Base-by-base conservation (phyloP, 2,797 vertebrate genomes). In the Danio aesculapii region DNA sequence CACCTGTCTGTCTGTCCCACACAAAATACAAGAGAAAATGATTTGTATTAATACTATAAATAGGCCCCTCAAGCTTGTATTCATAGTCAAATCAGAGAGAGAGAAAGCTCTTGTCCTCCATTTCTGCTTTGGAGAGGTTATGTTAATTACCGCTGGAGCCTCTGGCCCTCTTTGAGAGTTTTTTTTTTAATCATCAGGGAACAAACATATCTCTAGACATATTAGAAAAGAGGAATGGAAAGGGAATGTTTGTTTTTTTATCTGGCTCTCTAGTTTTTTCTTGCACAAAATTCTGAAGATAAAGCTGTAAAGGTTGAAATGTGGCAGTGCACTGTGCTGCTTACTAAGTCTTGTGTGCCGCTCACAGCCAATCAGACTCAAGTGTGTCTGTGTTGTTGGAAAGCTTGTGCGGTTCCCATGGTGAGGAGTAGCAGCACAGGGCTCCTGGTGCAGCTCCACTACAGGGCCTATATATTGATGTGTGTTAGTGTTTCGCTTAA, bases 121-220 rank as follows among this genome's bases (percentile, higher is more conserved):
- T 64, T 44, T 81, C 70, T 83, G 64, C 69, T 69, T 39, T 87
- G 77, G 81, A 90, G 84, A 84, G 85, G 87, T 88, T 91, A 85
- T 91, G 89, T 92, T 93, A 93, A 93, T 93, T 89, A 91, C 85
- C 84, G 86, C 81, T 81, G 87, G 82, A 89, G 79, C 76, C 82
- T 75, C 78, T 73, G 78, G 68, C 17, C 49, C 68, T 63, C 58
- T 44, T 79, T 52, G 67, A 79, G 77, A 71, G 47, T 67, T 53
- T 79, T 57, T 10, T 71, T 79, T 78, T 71, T 69, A 61, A 79
- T 79, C 49, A 79, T 79, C 58, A 71, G 77, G 71, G 68, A 49
- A 79, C 68, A 63, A 79, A 55, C 68, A 71, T 53, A 30, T 30
- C 71, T 79, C 58, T 53, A 79, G 13, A 44, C 58, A 6, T 16